Conservation (phyloP, 2,797 vertebrate species). For the Momotus momota region DNA sequence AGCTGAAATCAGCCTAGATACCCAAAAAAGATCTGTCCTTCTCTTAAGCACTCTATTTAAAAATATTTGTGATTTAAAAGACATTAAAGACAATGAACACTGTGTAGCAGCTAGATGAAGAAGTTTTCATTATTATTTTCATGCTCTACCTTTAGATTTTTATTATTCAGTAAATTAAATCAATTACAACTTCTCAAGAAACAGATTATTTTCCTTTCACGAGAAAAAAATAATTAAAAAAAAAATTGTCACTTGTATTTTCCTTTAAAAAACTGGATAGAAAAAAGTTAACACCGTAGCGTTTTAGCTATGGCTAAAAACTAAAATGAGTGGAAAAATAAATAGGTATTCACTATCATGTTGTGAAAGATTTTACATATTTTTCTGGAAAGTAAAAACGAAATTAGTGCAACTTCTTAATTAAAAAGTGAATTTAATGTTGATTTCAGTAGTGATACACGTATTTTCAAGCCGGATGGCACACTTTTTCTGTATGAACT, state of each 20-base stretch:
- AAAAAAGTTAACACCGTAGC: not conserved
- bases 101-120: not conserved
- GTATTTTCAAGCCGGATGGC: not conserved
- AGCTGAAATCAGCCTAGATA: not conserved
- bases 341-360: not conserved
- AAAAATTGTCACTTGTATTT: not conserved
- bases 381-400: not conserved
- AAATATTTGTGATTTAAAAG: not conserved
- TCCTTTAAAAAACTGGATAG: not conserved
- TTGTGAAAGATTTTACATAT: not conserved
- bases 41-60: not conserved
- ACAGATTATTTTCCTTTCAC: not conserved
- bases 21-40: not conserved
- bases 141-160: not conserved
- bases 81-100: not conserved
- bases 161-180: not conserved
- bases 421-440: not conserved
- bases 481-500: not conserved
- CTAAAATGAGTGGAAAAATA: not conserved
- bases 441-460: not conserved
- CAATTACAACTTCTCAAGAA: not conserved
- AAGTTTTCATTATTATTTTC: not conserved
- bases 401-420: not conserved
- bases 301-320: not conserved
- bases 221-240: not conserved